Evolutionary conservation across 2,113 vertebrate species (phyloP).

Genomic region (Delphinapterus leucas): DNA sequence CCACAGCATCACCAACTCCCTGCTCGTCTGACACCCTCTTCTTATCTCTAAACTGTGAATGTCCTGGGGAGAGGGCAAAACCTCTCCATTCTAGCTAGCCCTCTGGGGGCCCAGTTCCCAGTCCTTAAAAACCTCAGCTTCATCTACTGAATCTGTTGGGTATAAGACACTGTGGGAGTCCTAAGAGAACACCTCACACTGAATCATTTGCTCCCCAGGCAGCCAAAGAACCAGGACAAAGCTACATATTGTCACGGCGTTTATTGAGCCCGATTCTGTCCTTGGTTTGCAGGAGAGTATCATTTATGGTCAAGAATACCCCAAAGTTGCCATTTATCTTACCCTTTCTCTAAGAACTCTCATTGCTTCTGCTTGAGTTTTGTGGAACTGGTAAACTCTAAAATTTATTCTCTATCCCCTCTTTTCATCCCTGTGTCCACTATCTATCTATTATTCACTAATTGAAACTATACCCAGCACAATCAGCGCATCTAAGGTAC

Average conservation of each 20-base stretch:
- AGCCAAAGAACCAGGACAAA: constrained; percentile 12
- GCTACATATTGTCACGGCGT: constrained; percentile 42
- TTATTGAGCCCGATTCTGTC: constrained; percentile 41
- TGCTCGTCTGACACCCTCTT: not conserved
- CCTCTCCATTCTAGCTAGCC: not conserved
- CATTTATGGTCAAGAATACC: constrained; percentile 39
- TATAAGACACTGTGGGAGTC: not conserved
- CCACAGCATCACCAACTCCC: not conserved
- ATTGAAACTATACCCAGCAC: not conserved
- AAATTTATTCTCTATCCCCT: not conserved
- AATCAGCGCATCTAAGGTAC: not conserved
- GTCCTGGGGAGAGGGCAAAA: not conserved
- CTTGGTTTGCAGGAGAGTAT: not conserved
- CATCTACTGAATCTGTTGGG: constrained; percentile 19
- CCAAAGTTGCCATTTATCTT: constrained; percentile 1
- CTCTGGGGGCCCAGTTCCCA: not conserved
- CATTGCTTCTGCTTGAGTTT: not conserved
- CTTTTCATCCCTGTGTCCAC: not conserved
- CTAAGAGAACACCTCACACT: constrained; percentile 32
- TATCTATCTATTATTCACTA: not conserved
- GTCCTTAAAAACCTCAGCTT: constrained; percentile 17
- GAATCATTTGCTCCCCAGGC: constrained; percentile 45
- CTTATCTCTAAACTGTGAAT: not conserved
- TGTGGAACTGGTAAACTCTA: not conserved
- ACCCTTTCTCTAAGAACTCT: constrained; percentile 1